A percentile compares a stretch with the other conserved stretches of the same genome.
These are phyloP conservation scores for Rhopilema esculentum DNA, from an alignment of 30 jellyfish, hydroid and myxozoan species.

Conservation along the genomic window DNA sequence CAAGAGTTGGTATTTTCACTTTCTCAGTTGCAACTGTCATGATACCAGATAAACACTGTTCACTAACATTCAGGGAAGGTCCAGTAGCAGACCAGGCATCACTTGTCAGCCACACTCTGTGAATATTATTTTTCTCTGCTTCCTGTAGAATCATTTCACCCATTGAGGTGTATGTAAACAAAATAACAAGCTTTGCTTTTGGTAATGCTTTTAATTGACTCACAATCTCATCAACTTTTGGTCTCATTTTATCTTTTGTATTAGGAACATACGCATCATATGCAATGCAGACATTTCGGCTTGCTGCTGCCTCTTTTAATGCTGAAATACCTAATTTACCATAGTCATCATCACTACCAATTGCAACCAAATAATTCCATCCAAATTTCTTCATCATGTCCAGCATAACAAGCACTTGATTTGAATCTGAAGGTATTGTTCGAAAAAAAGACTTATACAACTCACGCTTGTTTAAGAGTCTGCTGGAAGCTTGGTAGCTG, in stretches of 20 bases:
- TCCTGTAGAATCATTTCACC: slow-evolving; percentile 80
- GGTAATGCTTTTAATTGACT: slow-evolving; percentile 38
- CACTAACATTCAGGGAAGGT: slow-evolving; percentile 46
- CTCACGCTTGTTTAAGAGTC: slow-evolving; percentile 77
- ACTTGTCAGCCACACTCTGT: slow-evolving; percentile 88
- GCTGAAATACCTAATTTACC: slow-evolving; percentile 88
- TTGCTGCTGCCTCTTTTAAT: slow-evolving; percentile 69
- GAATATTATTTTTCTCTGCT: slow-evolving; percentile 69
- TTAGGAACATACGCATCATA: slow-evolving; percentile 82
- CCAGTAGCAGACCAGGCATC: slow-evolving; percentile 93
- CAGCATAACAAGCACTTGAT: slow-evolving; percentile 86
- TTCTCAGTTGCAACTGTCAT: slow-evolving; percentile 74
- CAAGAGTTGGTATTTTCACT: slow-evolving; percentile 56
- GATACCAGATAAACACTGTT: slow-evolving; percentile 69
- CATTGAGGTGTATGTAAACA: slow-evolving; percentile 76
- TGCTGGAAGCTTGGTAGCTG: slow-evolving; percentile 91
- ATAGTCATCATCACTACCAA: slow-evolving; percentile 95
- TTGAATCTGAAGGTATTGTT: slow-evolving; percentile 91
- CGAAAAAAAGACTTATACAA: slow-evolving; percentile 88
- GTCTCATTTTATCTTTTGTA: slow-evolving; percentile 47
- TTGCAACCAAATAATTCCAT: slow-evolving; percentile 87
- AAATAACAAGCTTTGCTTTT: slow-evolving; percentile 74
- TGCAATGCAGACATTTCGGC: slow-evolving; percentile 80
- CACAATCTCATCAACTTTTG: slow-evolving; percentile 64
- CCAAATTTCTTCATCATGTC: slow-evolving; percentile 76